Percentiles rank a stretch among this genome's conserved stretches.
These are phyloP conservation scores for Ellobium chinense DNA, from an alignment of 2,888 invertebrate species.

Conservation along the genomic window DNA sequence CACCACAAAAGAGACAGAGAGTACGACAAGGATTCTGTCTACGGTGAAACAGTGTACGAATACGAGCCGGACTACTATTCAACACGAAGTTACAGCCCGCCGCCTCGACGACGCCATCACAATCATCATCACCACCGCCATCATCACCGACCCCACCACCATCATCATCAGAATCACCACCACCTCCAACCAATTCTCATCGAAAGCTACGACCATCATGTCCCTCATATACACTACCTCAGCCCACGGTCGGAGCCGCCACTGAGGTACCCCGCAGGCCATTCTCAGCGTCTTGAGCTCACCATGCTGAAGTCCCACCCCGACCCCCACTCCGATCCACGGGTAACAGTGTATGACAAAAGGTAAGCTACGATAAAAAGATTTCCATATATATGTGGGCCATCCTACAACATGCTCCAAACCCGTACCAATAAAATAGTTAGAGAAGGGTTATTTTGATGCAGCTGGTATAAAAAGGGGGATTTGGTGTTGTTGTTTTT, in stretches of 20 bases:
- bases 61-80: not conserved
- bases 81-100: not conserved
- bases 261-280: not conserved
- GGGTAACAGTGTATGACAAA: not conserved
- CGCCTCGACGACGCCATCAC: not conserved
- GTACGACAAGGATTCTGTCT: not conserved
- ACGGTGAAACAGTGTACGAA: slow-evolving; percentile 13
- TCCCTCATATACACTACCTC: not conserved
- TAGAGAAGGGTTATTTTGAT: no score
- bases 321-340: not conserved
- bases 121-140: not conserved
- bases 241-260: slow-evolving; percentile 16
- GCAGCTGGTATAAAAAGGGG: no score
- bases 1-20: no score
- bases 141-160: not conserved
- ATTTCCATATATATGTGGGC: no score
- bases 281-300: not conserved
- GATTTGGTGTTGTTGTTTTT: no score
- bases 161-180: not conserved
- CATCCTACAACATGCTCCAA: no score
- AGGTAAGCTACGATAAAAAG: slow-evolving; percentile 5
- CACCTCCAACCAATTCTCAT: no score
- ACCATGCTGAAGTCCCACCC: not conserved
- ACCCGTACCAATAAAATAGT: no score
- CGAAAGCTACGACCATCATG: not conserved